Percentiles rank a stretch among this genome's conserved stretches.
Evolutionary conservation across 1,140 invertebrate species (phyloP).

Genomic region (Drosophila malerkotliana): DNA sequence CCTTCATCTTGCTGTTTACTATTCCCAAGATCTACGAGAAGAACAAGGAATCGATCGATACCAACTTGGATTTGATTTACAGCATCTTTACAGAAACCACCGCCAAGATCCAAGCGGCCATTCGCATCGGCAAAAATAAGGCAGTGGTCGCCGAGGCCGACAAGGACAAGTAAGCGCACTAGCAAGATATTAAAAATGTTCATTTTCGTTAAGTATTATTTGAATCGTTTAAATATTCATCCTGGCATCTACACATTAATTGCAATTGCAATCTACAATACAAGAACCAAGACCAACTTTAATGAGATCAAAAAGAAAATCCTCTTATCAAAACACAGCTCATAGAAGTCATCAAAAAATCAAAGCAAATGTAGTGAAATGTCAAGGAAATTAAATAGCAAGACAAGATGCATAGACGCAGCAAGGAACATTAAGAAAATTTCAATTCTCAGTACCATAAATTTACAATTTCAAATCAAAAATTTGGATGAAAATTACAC

Average conservation of each 20-base stretch:
- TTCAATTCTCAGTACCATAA: too few species aligned
- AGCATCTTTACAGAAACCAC: conserved; percentile 95
- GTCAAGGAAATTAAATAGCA: too few species aligned
- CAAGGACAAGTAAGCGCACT: conserved; percentile 91
- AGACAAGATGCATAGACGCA: too few species aligned
- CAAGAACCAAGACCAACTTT: conserved; percentile 50
- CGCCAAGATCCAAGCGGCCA: conserved; percentile 93
- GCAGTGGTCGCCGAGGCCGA: conserved; percentile 86
- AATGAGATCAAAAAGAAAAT: conserved; percentile 17
- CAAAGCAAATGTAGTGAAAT: not conserved
- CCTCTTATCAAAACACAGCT: conserved; percentile 48
- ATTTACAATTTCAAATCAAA: too few species aligned
- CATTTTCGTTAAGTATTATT: conserved; percentile 81
- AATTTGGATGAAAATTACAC: too few species aligned
- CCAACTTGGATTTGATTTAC: conserved; percentile 94
- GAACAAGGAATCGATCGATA: conserved; percentile 98
- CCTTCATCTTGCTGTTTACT: conserved; percentile 96
- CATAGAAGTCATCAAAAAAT: conserved; percentile 49
- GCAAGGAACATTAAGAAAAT: too few species aligned
- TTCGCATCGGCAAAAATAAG: conserved; percentile 94
- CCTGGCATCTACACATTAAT: conserved; percentile 71
- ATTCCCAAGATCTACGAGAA: conserved; percentile 99
- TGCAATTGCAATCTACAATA: conserved; percentile 60
- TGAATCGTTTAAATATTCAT: conserved; percentile 79
- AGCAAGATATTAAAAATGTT: conserved; percentile 67